phyloP scores from a whole-genome alignment of 2,888 invertebrate genomes.

The Leptinotarsa juncta region DNA sequence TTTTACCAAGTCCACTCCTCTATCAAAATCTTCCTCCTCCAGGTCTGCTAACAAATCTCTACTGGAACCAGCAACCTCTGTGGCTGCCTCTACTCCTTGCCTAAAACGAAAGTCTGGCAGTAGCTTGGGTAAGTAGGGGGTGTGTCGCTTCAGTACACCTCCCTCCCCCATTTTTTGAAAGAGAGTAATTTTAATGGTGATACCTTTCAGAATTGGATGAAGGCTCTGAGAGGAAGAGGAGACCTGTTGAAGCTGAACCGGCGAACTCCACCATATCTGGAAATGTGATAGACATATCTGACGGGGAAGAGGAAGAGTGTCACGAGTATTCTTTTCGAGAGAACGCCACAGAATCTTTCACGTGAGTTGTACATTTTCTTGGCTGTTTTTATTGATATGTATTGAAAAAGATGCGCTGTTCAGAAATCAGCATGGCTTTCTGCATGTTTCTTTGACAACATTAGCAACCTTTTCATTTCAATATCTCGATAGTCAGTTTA shows the following conservation, averaged over 20 bases:
- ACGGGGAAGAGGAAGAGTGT: slow-evolving; percentile 57
- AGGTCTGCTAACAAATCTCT: not conserved
- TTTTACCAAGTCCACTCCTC: not conserved
- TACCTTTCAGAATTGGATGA: slow-evolving; percentile 27
- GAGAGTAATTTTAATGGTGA: not conserved
- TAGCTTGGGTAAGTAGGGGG: not conserved
- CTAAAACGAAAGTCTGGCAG: slow-evolving; percentile 6
- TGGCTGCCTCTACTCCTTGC: slow-evolving; percentile 6
- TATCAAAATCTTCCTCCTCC: not conserved
- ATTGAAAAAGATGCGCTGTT: too few relatives aligned
- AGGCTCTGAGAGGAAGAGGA: slow-evolving; percentile 28
- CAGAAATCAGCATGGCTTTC: too few relatives aligned
- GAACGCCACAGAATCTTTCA: slow-evolving; percentile 44
- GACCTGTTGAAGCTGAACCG: slow-evolving; percentile 25
- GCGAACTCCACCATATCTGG: slow-evolving; percentile 42
- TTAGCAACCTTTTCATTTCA: too few relatives aligned
- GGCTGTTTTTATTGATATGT: too few relatives aligned
- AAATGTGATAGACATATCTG: slow-evolving; percentile 59
- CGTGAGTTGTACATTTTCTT: slow-evolving; percentile 35
- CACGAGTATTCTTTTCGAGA: slow-evolving; percentile 53
- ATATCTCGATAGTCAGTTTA: too few relatives aligned
- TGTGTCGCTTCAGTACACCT: not conserved
- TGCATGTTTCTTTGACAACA: too few relatives aligned
- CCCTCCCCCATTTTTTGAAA: not conserved
- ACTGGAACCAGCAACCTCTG: not conserved